Evolutionary conservation across 2,888 invertebrate genomes (phyloP).

Genomic region (Epinotia demarniana): DNA sequence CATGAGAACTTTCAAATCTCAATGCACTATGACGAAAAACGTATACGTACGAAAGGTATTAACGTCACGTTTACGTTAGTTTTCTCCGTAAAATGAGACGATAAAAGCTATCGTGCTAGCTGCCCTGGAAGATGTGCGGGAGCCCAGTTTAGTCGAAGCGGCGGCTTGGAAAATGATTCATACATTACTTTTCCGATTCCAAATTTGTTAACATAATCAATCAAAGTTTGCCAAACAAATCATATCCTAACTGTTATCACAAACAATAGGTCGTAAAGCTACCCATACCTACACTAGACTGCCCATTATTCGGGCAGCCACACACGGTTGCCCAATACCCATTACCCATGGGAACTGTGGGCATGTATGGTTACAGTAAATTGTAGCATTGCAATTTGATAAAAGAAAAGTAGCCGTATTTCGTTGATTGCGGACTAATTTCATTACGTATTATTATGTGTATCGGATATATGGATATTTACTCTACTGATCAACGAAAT

Average conservation of each 20-base stretch:
- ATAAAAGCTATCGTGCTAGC: no score
- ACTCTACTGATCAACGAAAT: no score
- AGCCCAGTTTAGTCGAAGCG: no score
- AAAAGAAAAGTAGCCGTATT: neutral
- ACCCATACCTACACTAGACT: conserved; percentile 1
- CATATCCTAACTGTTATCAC: conserved; percentile 6
- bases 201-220: neutral
- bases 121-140: no score
- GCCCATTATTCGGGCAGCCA: conserved; percentile 29
- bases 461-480: no score
- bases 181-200: neutral
- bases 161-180: no score
- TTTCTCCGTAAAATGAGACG: no score
- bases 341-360: conserved; percentile 23
- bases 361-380: conserved; percentile 5
- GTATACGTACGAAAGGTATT: no score
- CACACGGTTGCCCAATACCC: conserved; percentile 26
- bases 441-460: no score
- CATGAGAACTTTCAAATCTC: no score
- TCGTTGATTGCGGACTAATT: neutral
- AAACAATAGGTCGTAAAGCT: conserved; percentile 35
- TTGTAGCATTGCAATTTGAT: neutral
- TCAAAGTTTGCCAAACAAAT: conserved; percentile 2
- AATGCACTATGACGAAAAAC: no score
- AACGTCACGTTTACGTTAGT: no score